These are phyloP conservation scores for Girardinus metallicus DNA, from an alignment of 2,797 vertebrate genomes.

Conservation along the genomic window DNA sequence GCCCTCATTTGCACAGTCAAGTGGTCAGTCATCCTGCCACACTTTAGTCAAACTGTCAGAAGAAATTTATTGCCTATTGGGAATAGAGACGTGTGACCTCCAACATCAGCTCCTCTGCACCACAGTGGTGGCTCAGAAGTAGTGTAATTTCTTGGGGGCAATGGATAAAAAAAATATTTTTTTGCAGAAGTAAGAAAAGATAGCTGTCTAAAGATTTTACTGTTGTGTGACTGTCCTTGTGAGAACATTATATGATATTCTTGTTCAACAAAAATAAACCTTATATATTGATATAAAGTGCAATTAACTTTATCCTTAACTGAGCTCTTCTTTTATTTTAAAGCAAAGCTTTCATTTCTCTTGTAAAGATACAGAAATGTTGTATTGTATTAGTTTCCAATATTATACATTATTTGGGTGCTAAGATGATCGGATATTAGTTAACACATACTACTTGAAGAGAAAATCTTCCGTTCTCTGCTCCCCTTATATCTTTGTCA, in stretches of 20 bases:
- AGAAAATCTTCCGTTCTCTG: constrained; percentile 13
- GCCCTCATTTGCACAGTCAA: constrained; percentile 29
- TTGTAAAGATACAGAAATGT: neutral
- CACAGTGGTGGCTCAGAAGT: constrained; percentile 46
- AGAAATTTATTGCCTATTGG: constrained; percentile 52
- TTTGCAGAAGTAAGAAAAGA: neutral
- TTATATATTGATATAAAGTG: neutral
- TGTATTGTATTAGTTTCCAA: neutral
- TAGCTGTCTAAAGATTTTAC: neutral
- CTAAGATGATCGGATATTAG: neutral
- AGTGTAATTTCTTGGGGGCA: constrained; percentile 11
- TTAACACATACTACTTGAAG: neutral
- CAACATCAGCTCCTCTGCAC: constrained; percentile 57
- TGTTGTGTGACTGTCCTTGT: constrained; percentile 14
- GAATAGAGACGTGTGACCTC: constrained; percentile 58
- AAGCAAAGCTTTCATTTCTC: neutral
- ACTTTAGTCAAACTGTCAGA: constrained; percentile 46
- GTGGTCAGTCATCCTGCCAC: constrained; percentile 27
- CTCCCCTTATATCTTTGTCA: constrained; percentile 30
- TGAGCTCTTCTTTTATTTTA: neutral
- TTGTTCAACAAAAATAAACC: neutral
- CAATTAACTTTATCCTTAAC: neutral
- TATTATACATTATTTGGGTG: neutral
- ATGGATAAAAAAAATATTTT: neutral
- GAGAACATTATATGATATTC: neutral